Evolutionary conservation across 2,797 vertebrate species (phyloP), one percentile per base, ranked within the genome.

Genomic region (Threskiornis aethiopicus): DNA sequence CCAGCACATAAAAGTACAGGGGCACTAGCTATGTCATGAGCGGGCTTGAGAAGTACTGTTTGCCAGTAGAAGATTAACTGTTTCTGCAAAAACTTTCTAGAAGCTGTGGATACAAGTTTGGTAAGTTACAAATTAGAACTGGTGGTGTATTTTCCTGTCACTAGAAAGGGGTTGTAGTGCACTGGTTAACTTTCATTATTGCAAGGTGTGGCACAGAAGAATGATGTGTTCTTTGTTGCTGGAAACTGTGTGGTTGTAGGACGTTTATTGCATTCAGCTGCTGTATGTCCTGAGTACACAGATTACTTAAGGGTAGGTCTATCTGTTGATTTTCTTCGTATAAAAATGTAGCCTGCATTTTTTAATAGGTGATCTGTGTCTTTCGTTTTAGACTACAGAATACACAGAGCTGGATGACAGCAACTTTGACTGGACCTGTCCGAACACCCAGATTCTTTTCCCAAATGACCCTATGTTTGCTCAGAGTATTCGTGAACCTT

Each of bases 371-470:
- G 47, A 47, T 80, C 49, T 83, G 5, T 67, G 3, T 91, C 85
- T 96, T 89, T 31, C 66, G 16, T 98, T 96, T 33, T 54, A 98
- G 98, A 98, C 98, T 57, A 96, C 98, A 42, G 98, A 98, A 81
- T 98, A 98, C 96, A 98, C 96, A 31, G 99, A 99, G 96, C 97
- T 99, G 92, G 99, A 99, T 2, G 99, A 99, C 97, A 99, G 99
- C 58, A 99, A 99, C 96, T 99, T 99, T 75, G 99, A 99, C 52
- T 99, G 99, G 99, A 99, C 99, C 55, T 99, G 99, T 97, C 99
- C 99, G 0, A 99, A 99, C 98, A 99, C 99, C 35, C 99, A 99
- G 95, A 99, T 99, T 87, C 98, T 99, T 42, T 99, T 99, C 96
- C 99, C 99, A 46, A 99, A 98, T 65, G 98, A 99, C 84, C 99